A percentile compares a stretch with the other conserved stretches of the same genome.
Evolutionary conservation across 2,888 invertebrate genomes (phyloP).

Genomic region (Lapara coniferarum): DNA sequence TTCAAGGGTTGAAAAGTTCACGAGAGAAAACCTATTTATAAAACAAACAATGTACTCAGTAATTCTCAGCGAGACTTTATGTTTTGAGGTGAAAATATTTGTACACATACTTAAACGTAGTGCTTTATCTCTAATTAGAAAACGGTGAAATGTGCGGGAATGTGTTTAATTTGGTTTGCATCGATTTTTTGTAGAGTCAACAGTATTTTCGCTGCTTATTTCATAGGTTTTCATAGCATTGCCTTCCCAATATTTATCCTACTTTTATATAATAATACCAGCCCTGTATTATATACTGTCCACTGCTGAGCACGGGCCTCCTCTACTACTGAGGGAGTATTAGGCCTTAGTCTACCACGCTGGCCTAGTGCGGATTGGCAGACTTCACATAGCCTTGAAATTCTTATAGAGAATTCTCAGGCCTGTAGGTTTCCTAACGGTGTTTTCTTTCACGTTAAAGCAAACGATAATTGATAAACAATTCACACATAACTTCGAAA

Average conservation of each 20-base stretch:
- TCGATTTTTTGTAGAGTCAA: not conserved
- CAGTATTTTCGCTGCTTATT: no score
- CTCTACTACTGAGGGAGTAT: no score
- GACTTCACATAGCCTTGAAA: no score
- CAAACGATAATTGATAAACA: no score
- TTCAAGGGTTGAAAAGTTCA: constrained; percentile 68
- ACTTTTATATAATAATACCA: not conserved
- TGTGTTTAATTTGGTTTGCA: not conserved
- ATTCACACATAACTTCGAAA: no score
- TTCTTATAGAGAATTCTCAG: no score
- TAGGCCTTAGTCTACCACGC: no score
- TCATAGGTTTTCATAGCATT: not conserved
- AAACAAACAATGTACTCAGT: constrained; percentile 41
- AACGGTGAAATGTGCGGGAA: not conserved
- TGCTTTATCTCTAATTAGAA: constrained; percentile 21
- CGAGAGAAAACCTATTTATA: constrained; percentile 63
- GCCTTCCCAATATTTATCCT: not conserved
- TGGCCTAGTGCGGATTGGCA: no score
- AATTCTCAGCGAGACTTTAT: constrained; percentile 25
- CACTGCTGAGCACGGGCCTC: no score
- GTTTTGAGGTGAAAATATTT: constrained; percentile 31
- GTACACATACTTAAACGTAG: constrained; percentile 32
- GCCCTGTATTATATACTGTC: no score
- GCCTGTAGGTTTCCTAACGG: no score
- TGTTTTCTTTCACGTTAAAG: no score